phyloP scores from a whole-genome alignment of 2,888 invertebrate species.

The Choreutis nemorana region DNA sequence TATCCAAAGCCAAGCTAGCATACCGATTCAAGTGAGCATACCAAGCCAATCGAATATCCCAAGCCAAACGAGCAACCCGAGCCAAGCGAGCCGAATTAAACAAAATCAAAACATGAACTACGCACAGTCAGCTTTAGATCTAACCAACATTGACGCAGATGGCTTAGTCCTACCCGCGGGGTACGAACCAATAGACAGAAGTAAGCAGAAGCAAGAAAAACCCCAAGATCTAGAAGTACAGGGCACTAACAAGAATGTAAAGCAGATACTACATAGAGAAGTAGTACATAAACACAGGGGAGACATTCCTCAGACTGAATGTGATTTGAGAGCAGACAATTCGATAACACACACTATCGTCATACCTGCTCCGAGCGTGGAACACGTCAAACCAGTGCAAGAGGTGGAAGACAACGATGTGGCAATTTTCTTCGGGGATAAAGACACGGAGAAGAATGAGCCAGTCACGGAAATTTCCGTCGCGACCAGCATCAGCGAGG shows the following conservation, averaged over 20 bases:
- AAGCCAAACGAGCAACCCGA: constrained; percentile 11
- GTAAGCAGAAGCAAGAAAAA: constrained; percentile 19
- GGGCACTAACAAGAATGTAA: constrained; percentile 24
- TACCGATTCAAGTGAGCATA: constrained; percentile 7
- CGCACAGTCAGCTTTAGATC: constrained; percentile 15
- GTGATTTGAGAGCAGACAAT: constrained; percentile 46
- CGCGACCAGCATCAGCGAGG: constrained; percentile 52
- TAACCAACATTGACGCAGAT: constrained; percentile 21
- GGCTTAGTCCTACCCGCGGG: constrained; percentile 47
- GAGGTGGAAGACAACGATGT: constrained; percentile 66
- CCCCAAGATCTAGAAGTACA: constrained; percentile 29
- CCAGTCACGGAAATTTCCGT: constrained; percentile 56
- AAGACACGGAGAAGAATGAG: constrained; percentile 20
- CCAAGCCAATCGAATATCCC: constrained; percentile 11
- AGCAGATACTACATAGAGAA: constrained; percentile 21
- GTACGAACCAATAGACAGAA: constrained; percentile 46
- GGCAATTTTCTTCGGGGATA: constrained; percentile 61
- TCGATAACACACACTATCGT: constrained; percentile 48
- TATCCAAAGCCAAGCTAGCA: constrained; percentile 7
- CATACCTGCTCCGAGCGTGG: constrained; percentile 35
- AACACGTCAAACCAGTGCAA: constrained; percentile 28
- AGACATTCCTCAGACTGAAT: constrained; percentile 29
- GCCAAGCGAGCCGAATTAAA: constrained; percentile 6
- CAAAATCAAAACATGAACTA: constrained; percentile 20
- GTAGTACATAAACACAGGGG: constrained; percentile 25